Evolutionary conservation across 2,797 vertebrate genomes (phyloP).

Genomic region (Microcaecilia unicolor): DNA sequence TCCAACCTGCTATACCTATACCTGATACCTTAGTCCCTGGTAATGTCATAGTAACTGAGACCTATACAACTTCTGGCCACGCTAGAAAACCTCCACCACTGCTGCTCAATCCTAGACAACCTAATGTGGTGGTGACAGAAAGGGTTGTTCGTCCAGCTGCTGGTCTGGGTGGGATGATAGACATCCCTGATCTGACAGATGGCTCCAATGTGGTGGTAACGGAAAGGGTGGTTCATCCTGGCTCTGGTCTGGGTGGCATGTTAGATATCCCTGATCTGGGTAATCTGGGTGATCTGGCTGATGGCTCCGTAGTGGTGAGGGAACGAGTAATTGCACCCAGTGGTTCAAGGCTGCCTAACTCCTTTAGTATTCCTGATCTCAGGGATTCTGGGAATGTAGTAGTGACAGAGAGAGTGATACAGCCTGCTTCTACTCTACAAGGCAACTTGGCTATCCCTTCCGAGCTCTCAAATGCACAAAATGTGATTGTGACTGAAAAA

Average conservation of each 20-base stretch:
- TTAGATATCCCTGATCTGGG: slow-evolving; percentile 53
- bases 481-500: slow-evolving; percentile 34
- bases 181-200: slow-evolving; percentile 49
- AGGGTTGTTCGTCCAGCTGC: slow-evolving; percentile 48
- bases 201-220: slow-evolving; percentile 61
- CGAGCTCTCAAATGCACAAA: slow-evolving; percentile 27
- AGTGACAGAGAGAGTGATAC: slow-evolving; percentile 11
- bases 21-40: slow-evolving; percentile 41
- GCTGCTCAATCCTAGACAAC: slow-evolving; percentile 35
- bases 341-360: slow-evolving; percentile 40
- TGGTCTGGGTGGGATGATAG: slow-evolving; percentile 34
- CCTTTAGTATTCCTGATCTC: slow-evolving; percentile 49
- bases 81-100: slow-evolving; percentile 17
- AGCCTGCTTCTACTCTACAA: slow-evolving; percentile 8
- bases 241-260: slow-evolving; percentile 4
- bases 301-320: slow-evolving; percentile 54
- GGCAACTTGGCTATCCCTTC: slow-evolving; percentile 34
- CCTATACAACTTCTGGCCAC: slow-evolving; percentile 36
- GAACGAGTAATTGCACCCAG: slow-evolving; percentile 56
- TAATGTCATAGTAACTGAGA: slow-evolving; percentile 50
- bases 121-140: slow-evolving; percentile 50
- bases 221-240: slow-evolving; percentile 42
- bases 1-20: slow-evolving; percentile 38
- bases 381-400: slow-evolving; percentile 48
- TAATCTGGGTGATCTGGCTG: too few relatives aligned